Conservation (phyloP, 2,888 invertebrate genomes). For the Cosmia trapezina region DNA sequence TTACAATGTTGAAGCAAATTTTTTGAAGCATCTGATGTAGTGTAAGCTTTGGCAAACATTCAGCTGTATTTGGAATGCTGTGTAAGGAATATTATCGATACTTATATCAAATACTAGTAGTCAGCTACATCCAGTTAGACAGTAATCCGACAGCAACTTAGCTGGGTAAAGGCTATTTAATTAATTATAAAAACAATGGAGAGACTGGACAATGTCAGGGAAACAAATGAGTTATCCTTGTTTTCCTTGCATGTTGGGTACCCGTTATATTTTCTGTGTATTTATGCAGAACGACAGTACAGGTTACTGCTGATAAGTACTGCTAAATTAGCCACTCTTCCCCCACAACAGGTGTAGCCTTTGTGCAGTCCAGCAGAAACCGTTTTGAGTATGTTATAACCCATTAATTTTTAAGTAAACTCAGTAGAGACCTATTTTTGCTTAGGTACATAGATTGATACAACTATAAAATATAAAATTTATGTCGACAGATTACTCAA, state of each 20-base stretch:
- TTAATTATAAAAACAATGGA: not conserved
- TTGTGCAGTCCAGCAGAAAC: constrained; percentile 5
- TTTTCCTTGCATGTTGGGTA: constrained; percentile 1
- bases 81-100: not conserved
- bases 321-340: not conserved
- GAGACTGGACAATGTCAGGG: not conserved
- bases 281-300: not conserved
- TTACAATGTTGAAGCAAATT: not conserved
- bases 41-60: not conserved
- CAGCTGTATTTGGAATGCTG: not conserved
- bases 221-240: constrained; percentile 15
- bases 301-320: no score
- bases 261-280: not conserved
- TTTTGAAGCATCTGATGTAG: no score
- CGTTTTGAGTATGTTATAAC: not conserved
- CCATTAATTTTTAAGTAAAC: not conserved
- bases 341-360: not conserved
- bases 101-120: not conserved
- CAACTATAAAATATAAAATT: not conserved
- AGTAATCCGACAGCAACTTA: not conserved
- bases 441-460: not conserved
- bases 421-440: not conserved
- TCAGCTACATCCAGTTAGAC: not conserved
- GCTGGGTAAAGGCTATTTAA: not conserved
- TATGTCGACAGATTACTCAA: not conserved